phyloP scores from a whole-genome alignment of 2,113 vertebrate species.

The Mionectes macconnelli region DNA sequence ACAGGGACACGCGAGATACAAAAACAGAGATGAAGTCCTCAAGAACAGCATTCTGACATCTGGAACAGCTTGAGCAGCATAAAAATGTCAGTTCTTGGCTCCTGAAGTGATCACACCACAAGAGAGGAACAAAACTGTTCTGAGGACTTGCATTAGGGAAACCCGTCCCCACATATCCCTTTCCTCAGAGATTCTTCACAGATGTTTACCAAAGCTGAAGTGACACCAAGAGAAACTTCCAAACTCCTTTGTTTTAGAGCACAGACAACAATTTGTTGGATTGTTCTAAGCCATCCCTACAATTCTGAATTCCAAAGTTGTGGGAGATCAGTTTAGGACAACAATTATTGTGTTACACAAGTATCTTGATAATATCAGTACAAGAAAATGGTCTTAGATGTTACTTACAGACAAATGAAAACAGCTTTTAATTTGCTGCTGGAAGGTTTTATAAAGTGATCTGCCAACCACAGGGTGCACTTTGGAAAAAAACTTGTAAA shows the following conservation, averaged over 20 bases:
- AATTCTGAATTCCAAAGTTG: not conserved
- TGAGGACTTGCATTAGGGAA: not conserved
- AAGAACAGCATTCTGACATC: not conserved
- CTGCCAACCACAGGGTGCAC: not conserved
- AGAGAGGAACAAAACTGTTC: not conserved
- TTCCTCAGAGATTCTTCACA: not conserved
- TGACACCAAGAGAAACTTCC: not conserved
- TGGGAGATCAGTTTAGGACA: not conserved
- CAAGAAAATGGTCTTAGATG: not conserved
- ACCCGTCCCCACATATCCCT: not conserved
- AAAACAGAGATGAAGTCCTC: not conserved
- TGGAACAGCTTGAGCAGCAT: not conserved
- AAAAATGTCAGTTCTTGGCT: not conserved
- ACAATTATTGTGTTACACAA: not conserved
- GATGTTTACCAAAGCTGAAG: not conserved
- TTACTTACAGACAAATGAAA: not conserved
- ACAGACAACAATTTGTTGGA: not conserved
- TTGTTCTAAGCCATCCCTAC: not conserved
- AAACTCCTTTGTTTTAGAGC: not conserved
- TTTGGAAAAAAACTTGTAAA: not conserved
- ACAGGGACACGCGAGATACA: not conserved
- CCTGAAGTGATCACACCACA: not conserved
- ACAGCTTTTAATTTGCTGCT: not conserved
- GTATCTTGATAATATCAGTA: not conserved
- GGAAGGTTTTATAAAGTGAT: not conserved